Evolutionary conservation across 2,113 vertebrate genomes (phyloP).

Genomic region (Orycteropus afer): DNA sequence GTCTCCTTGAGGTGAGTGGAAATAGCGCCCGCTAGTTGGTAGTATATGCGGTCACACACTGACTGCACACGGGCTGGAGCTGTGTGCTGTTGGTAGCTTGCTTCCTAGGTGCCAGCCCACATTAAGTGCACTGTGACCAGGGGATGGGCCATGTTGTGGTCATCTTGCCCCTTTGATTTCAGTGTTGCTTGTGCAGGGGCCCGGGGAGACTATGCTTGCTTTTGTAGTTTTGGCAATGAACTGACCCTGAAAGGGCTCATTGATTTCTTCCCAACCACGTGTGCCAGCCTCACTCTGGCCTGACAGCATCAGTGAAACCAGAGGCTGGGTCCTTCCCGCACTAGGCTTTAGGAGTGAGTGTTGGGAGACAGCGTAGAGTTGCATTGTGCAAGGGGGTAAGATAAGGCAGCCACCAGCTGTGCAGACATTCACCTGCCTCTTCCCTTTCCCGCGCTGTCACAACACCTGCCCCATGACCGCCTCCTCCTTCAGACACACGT

Average conservation of each 20-base stretch:
- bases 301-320: background rate
- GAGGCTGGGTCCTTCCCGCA: background rate
- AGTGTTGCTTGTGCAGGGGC: background rate
- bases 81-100: no score
- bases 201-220: background rate
- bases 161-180: background rate
- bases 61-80: no score
- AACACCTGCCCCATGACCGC: background rate
- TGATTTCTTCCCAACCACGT: background rate
- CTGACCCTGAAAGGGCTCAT: background rate
- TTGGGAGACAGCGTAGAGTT: background rate
- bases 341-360: background rate
- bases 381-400: background rate
- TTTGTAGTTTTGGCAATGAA: background rate
- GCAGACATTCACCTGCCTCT: background rate
- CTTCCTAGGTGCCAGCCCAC: no score
- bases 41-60: no score
- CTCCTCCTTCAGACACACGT: background rate
- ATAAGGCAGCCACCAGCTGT: background rate
- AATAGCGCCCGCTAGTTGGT: no score
- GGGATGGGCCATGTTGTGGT: accelerated
- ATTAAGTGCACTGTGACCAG: background rate
- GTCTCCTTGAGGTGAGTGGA: constrained; percentile 92
- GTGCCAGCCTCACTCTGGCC: background rate
- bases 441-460: background rate